A percentile compares a stretch with the other conserved stretches of the same genome.
Evolutionary conservation across 2,888 invertebrate genomes (phyloP).

Genomic region (Hyalella azteca): DNA sequence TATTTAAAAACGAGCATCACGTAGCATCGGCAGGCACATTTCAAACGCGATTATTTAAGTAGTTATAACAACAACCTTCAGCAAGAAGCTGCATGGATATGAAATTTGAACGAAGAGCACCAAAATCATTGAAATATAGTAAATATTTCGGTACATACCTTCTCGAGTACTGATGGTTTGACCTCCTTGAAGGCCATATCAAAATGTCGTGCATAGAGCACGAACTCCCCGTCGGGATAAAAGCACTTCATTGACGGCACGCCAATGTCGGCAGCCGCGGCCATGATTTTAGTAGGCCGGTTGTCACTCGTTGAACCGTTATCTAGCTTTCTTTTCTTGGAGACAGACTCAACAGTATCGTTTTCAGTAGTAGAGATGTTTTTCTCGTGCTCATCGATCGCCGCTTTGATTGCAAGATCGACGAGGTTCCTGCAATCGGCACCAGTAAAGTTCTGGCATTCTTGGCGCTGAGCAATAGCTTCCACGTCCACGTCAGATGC

Average conservation of each 20-base stretch:
- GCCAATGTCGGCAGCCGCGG: neutral
- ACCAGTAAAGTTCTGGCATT: slow-evolving; percentile 53
- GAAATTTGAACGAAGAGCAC: no score
- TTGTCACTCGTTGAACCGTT: neutral
- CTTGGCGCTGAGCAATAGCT: slow-evolving; percentile 27
- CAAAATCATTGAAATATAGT: no score
- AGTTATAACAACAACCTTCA: neutral
- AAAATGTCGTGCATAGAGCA: slow-evolving; percentile 47
- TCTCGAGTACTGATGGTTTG: slow-evolving; percentile 49
- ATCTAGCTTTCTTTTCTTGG: neutral
- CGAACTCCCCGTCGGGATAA: slow-evolving; percentile 23
- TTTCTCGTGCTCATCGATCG: slow-evolving; percentile 33
- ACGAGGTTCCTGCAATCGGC: slow-evolving; percentile 57
- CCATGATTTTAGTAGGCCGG: neutral
- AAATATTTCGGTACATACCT: slow-evolving; percentile 49
- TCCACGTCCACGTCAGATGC: slow-evolving; percentile 61
- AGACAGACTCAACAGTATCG: neutral
- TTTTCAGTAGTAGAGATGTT: neutral
- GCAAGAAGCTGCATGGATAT: neutral
- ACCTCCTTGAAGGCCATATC: slow-evolving; percentile 48
- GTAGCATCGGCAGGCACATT: neutral
- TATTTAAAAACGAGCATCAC: no score
- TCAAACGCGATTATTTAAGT: no score
- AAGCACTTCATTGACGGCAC: neutral
- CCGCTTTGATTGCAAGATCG: slow-evolving; percentile 46